Base-by-base conservation (phyloP, 2,888 invertebrate species). In the Ectemnius cavifrons region DNA sequence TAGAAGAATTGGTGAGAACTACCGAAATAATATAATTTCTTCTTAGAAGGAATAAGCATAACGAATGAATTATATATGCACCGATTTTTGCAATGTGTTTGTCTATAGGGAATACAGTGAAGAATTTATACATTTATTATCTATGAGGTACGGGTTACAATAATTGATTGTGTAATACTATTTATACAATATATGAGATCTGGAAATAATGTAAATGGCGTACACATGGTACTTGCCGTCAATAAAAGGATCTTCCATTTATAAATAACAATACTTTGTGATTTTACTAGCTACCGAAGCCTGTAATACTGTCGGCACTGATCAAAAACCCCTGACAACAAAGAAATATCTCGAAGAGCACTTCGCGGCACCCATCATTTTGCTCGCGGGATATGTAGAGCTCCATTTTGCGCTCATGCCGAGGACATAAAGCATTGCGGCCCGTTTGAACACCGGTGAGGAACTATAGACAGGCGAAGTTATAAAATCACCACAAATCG, bases 401-500 rank as follows among this genome's bases (percentile, higher is more conserved):
- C 80, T 85, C 76, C 80, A 80, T 85, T 86, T 86, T 73, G 81
- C 82, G 81, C 87, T 88, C 84, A 85, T 83, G 81, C 80, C 75
- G 78, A 77, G 73, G 86, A 87, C 86, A 85, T 86, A 86, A 84
- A 85, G 77, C 83, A 86, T 85, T 81, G 86, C 89, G 89, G 89
- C 86, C 82, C 86, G 89, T 89, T 90, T 89, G 89, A 89, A 87
- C 86, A 77, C 74, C 76, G 71, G 82, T 77, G 80, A 79, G 79
- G 77, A 75, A 70, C 78, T 79, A 85, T 82, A 84, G 85, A 85
- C 85, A 84, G 85, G 81, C 85, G 74, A 86, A 87, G 89, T 87
- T 88, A 86, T 90, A 89, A 90, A 90, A 89, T 90, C 89, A 89
- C 87, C 86, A 84, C 89, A 89, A 90, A 89, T 89, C 89, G 89